These are phyloP conservation scores for Drosophila tsacasi DNA, from an alignment of 1,140 invertebrate genomes.

Conservation along the genomic window DNA sequence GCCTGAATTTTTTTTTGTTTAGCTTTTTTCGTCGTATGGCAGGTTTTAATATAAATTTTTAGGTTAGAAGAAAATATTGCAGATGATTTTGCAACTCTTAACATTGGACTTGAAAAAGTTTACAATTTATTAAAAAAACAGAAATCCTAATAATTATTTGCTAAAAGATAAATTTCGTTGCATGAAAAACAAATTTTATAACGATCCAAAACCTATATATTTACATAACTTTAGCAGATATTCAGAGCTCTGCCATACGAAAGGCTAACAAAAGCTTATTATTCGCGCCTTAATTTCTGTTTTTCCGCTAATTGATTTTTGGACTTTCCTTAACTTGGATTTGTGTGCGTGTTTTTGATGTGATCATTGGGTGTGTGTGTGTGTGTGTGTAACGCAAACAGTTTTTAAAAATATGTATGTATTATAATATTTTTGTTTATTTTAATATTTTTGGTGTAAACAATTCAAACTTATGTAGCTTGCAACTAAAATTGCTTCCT, in stretches of 20 bases:
- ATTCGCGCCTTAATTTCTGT: background rate
- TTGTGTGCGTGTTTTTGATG: slow-evolving; percentile 24
- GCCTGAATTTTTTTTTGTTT: slow-evolving; percentile 11
- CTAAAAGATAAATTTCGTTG: background rate
- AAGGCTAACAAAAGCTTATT: background rate
- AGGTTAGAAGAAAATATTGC: background rate
- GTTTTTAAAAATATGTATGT: slow-evolving; percentile 57
- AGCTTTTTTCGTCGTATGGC: slow-evolving; percentile 13
- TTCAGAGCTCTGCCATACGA: slow-evolving; percentile 7
- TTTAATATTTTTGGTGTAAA: slow-evolving; percentile 83
- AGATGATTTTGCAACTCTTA: background rate
- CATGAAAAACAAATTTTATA: background rate
- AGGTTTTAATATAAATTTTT: background rate
- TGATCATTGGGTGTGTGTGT: slow-evolving; percentile 33
- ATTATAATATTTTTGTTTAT: slow-evolving; percentile 68
- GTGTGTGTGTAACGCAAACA: slow-evolving; percentile 48
- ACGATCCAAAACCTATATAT: slow-evolving; percentile 1
- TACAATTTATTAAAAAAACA: background rate
- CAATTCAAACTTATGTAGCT: slow-evolving; percentile 77
- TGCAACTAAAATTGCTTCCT: slow-evolving; percentile 71
- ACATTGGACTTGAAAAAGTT: background rate
- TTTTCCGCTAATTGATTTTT: background rate
- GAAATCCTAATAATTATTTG: background rate
- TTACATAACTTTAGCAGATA: slow-evolving; percentile 1
- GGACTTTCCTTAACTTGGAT: slow-evolving; percentile 22